Conservation (phyloP, 2,113 vertebrate genomes). For the Bungarus multicinctus region DNA sequence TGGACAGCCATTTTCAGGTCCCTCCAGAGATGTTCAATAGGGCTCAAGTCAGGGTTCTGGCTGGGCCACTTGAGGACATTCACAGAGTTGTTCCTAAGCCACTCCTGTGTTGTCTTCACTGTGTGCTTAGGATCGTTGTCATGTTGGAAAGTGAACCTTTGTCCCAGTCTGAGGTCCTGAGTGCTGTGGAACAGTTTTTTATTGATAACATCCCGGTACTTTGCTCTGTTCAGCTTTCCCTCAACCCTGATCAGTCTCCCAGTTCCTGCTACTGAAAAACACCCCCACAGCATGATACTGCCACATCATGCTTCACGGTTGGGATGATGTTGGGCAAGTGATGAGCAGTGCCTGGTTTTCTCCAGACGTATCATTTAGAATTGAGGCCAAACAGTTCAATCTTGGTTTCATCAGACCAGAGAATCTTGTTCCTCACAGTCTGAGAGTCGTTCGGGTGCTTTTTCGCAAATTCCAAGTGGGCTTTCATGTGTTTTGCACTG, state of each 20-base stretch:
- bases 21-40: too few relatives aligned
- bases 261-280: not conserved
- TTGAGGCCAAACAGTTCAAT: not conserved
- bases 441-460: too few relatives aligned
- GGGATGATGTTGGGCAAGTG: not conserved
- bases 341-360: not conserved
- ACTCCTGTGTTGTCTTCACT: too few relatives aligned
- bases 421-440: not conserved
- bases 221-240: not conserved
- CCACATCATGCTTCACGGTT: not conserved
- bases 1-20: too few relatives aligned
- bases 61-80: too few relatives aligned
- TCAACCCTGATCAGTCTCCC: not conserved
- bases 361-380: not conserved
- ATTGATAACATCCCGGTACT: too few relatives aligned
- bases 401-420: not conserved
- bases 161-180: too few relatives aligned
- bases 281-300: not conserved
- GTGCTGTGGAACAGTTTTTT: too few relatives aligned
- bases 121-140: too few relatives aligned
- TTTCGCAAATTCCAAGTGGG: not conserved
- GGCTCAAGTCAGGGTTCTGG: too few relatives aligned
- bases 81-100: too few relatives aligned
- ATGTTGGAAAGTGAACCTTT: too few relatives aligned
- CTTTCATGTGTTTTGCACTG: not conserved